These are phyloP conservation scores for Urocyon cinereoargenteus DNA, from an alignment of 2,797 vertebrate genomes.

Conservation along the genomic window DNA sequence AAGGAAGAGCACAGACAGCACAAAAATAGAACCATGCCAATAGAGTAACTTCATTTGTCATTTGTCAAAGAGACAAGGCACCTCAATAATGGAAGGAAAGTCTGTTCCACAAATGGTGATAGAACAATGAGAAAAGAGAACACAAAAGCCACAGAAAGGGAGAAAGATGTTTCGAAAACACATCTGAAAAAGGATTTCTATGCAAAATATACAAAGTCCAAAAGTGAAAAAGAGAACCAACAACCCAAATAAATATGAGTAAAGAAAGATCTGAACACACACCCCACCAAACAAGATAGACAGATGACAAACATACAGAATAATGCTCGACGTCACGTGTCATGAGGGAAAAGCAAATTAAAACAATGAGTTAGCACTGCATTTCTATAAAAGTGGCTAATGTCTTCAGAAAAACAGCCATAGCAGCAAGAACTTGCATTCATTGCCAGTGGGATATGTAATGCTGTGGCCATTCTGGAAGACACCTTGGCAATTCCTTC, in stretches of 20 bases:
- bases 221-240: background rate
- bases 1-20: background rate
- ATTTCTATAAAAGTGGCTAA: background rate
- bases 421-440: background rate
- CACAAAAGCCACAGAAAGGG: background rate
- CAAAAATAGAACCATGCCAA: background rate
- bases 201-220: background rate
- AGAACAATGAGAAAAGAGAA: background rate
- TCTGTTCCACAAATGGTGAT: background rate
- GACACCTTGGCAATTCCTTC: background rate
- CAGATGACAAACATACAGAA: background rate
- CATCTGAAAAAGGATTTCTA: background rate
- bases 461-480: background rate
- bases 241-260: background rate
- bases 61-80: background rate
- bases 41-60: no score
- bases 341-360: background rate
- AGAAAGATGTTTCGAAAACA: background rate
- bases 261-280: background rate
- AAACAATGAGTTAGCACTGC: background rate
- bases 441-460: accelerated
- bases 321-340: background rate
- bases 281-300: background rate
- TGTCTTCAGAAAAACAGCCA: no score
- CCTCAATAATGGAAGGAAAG: background rate